Evolutionary conservation across 64 coral and sea anemone species (phyloP).

Genomic region (Anthopleura sola): DNA sequence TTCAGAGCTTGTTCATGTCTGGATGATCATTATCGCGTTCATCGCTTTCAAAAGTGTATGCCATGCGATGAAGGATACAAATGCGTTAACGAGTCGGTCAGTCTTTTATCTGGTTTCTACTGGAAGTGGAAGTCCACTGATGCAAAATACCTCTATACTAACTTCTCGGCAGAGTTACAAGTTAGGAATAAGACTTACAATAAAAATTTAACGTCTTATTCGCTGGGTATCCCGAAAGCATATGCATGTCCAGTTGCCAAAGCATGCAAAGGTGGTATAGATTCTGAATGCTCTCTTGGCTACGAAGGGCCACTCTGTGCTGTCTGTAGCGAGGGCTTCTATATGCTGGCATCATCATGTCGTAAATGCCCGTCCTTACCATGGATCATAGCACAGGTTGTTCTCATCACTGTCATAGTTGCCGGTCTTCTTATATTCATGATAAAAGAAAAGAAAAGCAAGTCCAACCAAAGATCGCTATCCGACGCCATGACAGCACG

Average conservation of each 20-base stretch:
- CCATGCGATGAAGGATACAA: neutral
- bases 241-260: conserved; percentile 27
- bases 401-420: neutral
- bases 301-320: conserved; percentile 54
- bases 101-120: neutral
- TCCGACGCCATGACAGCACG: conserved; percentile 19
- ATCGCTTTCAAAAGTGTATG: conserved; percentile 14
- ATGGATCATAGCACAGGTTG: conserved; percentile 38
- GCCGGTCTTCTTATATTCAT: neutral
- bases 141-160: conserved; percentile 26
- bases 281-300: conserved; percentile 32
- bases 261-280: conserved; percentile 41
- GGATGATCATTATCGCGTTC: neutral
- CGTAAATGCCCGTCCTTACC: conserved; percentile 24
- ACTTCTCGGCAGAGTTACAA: conserved; percentile 33
- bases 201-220: conserved; percentile 1
- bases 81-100: neutral
- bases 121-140: neutral
- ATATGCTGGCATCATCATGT: conserved; percentile 27
- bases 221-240: conserved; percentile 3
- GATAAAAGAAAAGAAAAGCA: neutral
- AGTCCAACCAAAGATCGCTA: neutral
- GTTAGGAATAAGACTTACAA: conserved; percentile 18
- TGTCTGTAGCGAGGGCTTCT: conserved; percentile 41
- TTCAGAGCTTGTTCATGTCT: conserved; percentile 41